Base-by-base conservation (phyloP, 2,113 vertebrate genomes). In the Dascyllus trimaculatus region DNA sequence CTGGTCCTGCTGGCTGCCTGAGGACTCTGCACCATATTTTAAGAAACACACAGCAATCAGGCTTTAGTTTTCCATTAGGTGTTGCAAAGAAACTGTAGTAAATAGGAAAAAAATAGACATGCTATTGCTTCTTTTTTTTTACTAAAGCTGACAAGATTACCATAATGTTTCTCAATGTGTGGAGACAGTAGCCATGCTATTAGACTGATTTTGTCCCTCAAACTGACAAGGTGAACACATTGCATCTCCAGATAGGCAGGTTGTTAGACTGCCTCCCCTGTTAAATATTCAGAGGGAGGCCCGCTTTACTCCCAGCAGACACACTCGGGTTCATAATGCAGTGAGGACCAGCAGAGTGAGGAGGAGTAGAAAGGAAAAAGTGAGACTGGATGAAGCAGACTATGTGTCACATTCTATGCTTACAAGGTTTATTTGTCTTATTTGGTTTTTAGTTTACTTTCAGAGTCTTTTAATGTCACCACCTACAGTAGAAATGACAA, bases 231-330 rank as follows among this genome's bases (percentile, higher is more conserved):
- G 56, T 48, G 32, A 80, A 24, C n/a, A 51, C 75, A 45, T 10
- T 51, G 29, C 22, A 54, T 58, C 19, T 75, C 40, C 62, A 68
- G 38, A 56, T 54, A 53, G 32, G 46, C 38, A 52, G 51, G 22
- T 38, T 75, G 71, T 70, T 53, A 45, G 8, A 25, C 21, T 26
- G 22, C 59, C n/a, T 56, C 48, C n/a, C 49, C 21, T 58, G 57
- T 78, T 69, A 72, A 80, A 66, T 62, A 89, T 72, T 63, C 32
- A 67, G n/a, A 67, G n/a, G 35, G 11, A 11, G 48, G 71, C 52
- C n/a, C 21, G 53, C 25, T 53, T 63, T 24, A 43, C 2, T 43
- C 40, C 40, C 57, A 49, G 52, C 26, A 78, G 64, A 75, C 61
- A 65, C 66, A 67, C 54, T 51, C 15, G 46, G 61, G 19, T 15